Base-by-base conservation (phyloP, 2,113 vertebrate genomes). In the Talpa occidentalis region DNA sequence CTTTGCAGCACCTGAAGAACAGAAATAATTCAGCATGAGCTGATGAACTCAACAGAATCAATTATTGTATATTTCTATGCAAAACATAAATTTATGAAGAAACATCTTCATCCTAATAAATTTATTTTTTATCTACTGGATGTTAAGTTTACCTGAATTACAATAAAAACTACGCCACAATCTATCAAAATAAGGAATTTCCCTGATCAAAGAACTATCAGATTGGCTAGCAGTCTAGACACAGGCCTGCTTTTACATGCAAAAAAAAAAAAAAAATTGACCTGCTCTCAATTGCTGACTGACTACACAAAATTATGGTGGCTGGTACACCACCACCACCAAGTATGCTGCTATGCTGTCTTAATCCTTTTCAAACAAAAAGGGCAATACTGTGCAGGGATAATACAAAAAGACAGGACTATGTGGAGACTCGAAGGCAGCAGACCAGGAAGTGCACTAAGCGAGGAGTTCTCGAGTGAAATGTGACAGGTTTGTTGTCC, bases 1-100 rank as follows among this genome's bases (percentile, higher is more conserved):
- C 97, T 99, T 99, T 60, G 99, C 96, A 93, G 99, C 95, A 95
- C 99, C 99, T 99, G 95, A 42, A 76, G 37, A 9, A 52, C n/a
- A 97, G 64, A 95, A 93, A 74, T 30, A 83, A 93, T 77, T 88
- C 17, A 67, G 40, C 60, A 60, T 44, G n/a, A 85, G n/a, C 72
- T 67, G 22, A 26, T 8, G 40, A 90, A 40, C 17, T 28, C 24
- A 77, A 81, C 0, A 87, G 26, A 84, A n/a, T 91, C 3, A 30
- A 37, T 6, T 42, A 64, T 24, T 1, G 22, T 24, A 0, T 24
- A 92, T 32, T 84, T 88, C 44, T 40, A 49, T 7, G 11, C 32
- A 72, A 86, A 77, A 56, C 9, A 2, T 30, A 88, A 11, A 5
- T 42, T 69, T 66, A 59, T 4, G 12, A 56, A 40, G 62, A 67